Conservation (phyloP, 1,140 invertebrate genomes). For the Thaumetopoea pityocampa region DNA sequence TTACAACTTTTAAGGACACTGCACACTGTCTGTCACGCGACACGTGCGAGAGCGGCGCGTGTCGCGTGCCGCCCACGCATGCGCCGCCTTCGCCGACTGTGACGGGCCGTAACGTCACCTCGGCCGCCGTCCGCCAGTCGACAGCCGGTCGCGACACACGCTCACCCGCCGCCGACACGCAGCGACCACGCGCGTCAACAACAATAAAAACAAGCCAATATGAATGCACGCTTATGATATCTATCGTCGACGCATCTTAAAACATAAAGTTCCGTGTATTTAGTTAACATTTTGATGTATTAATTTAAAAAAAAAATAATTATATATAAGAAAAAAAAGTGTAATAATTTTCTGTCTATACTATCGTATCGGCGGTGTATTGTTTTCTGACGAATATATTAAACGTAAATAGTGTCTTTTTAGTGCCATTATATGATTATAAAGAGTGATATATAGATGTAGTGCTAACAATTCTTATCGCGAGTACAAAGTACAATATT, state of each 20-base stretch:
- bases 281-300: conserved; percentile 62
- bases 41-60: conserved; percentile 31
- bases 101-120: conserved; percentile 19
- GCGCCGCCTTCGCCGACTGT: conserved; percentile 17
- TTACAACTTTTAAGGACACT: too few species aligned
- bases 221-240: conserved; percentile 58
- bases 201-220: conserved; percentile 47
- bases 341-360: conserved; percentile 15
- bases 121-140: conserved; percentile 39
- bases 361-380: conserved; percentile 34
- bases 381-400: conserved; percentile 30
- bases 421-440: conserved; percentile 66
- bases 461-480: conserved; percentile 47
- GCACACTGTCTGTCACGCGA: conserved; percentile 16
- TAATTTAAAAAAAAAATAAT: conserved; percentile 46
- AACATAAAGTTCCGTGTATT: conserved; percentile 51
- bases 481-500: conserved; percentile 71
- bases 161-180: conserved; percentile 32
- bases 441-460: conserved; percentile 39
- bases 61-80: conserved; percentile 22
- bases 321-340: conserved; percentile 21
- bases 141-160: conserved; percentile 39
- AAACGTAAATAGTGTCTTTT: conserved; percentile 65
- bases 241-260: conserved; percentile 30
- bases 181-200: conserved; percentile 46